A percentile compares a stretch with the other conserved stretches of the same genome.
These are phyloP conservation scores for Platysternon megacephalum DNA, from an alignment of 2,113 vertebrate species.

Conservation along the genomic window DNA sequence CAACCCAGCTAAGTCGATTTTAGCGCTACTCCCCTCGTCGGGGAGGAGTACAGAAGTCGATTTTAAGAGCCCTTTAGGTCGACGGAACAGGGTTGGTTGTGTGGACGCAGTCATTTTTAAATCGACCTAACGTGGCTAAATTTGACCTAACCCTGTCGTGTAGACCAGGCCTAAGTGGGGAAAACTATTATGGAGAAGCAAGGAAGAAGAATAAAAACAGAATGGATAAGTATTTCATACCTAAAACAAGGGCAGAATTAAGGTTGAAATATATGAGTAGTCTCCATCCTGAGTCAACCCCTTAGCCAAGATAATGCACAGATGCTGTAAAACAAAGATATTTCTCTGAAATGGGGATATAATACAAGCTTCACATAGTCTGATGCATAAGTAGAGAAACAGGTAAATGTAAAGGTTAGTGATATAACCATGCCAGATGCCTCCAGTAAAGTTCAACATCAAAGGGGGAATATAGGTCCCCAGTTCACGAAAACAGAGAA, in stretches of 20 bases:
- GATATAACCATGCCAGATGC: not conserved
- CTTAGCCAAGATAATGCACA: not conserved
- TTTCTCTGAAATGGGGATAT: not conserved
- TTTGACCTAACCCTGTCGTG: too few species aligned
- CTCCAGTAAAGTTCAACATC: not conserved
- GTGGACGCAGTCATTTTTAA: too few species aligned
- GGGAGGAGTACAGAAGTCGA: too few species aligned
- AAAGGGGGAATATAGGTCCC: not conserved
- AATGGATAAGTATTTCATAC: not conserved
- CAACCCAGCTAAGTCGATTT: too few species aligned
- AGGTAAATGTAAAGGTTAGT: not conserved
- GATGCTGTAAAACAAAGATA: rapidly evolving
- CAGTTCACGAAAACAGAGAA: not conserved
- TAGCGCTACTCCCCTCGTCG: too few species aligned
- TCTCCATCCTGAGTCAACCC: not conserved
- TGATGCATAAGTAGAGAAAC: not conserved
- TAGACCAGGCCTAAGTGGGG: not conserved
- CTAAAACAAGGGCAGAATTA: not conserved
- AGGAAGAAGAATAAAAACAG: not conserved
- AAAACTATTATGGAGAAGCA: not conserved
- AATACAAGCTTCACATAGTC: not conserved
- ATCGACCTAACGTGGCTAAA: too few species aligned
- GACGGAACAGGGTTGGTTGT: too few species aligned
- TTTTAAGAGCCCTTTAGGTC: too few species aligned
- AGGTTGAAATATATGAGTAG: not conserved